Evolutionary conservation across 2,113 vertebrate genomes (phyloP), one percentile per base, ranked within the genome.

Genomic region (Coptodon bakossiorum): DNA sequence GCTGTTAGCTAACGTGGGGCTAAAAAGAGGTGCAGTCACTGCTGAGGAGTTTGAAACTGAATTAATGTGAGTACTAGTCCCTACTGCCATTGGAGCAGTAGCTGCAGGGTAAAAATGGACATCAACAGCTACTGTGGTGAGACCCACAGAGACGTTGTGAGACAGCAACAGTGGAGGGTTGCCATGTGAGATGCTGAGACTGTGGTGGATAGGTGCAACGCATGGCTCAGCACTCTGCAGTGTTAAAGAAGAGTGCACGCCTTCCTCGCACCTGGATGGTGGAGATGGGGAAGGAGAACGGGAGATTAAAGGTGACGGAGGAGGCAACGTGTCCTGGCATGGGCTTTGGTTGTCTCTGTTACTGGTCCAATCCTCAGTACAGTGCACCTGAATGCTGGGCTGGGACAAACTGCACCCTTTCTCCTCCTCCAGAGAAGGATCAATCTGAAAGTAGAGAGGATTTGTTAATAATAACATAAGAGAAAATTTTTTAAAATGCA

Each of bases 71-170:
- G 94, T 93, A 84, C 54, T 91, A 5, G 84, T 76, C 9, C 89
- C 88, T 4, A 86, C 89, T 10, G 89, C 68, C 61, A 80, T 48
- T 0, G 93, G 82, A 85, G 90, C 56, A 48, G 95, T 71, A 78
- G 81, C 53, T 16, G 89, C 66, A 12, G 97, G 94, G 89, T 94
- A 95, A 66, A 96, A 94, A 82, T 95, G 96, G 68, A 97, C 95
- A 50, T 97, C 95, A 19, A 97, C 96, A 4, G 96, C 94, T 3
- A 97, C 95, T 0, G 95, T 96, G 8, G 96, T 96, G 54, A 90
- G 90, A 24, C 97, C 97, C 90, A 96, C 4, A 7, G 96, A 97
- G 78, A 97, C 83, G 3, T 95, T 94, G 83, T 96, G 95, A 3
- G 96, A 95, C 27, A 97, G 90, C 54, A 96, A 85, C 73, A 96